A percentile compares a stretch with the other conserved stretches of the same genome.
phyloP scores from a whole-genome alignment of 2,888 invertebrate species.

The Brachyopa scutellaris region DNA sequence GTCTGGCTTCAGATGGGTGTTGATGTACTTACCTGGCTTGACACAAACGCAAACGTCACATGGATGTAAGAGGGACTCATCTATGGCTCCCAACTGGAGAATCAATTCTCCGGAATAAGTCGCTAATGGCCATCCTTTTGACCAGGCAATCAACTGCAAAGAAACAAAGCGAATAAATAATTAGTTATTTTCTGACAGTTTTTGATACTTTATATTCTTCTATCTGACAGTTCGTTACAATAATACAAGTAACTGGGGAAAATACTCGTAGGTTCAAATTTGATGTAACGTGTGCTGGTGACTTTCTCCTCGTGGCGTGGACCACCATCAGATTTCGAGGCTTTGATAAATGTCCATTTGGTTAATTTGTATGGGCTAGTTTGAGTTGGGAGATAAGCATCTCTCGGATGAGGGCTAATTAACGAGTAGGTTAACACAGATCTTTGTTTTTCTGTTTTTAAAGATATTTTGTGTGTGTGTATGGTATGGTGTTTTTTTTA shows the following conservation, averaged over 20 bases:
- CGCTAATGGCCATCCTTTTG: constrained; percentile 87
- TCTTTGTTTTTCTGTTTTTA: constrained; percentile 4
- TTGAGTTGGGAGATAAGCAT: constrained; percentile 31
- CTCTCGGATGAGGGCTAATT: constrained; percentile 46
- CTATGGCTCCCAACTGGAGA: constrained; percentile 85
- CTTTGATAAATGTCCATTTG: constrained; percentile 48
- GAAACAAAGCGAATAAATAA: constrained; percentile 47
- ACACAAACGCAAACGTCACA: constrained; percentile 87
- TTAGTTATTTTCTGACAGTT: too few species aligned
- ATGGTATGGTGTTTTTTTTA: constrained; percentile 35
- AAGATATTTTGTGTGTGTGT: too few species aligned
- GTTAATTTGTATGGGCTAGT: constrained; percentile 42
- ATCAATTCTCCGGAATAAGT: constrained; percentile 85
- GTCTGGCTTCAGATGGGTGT: too few species aligned
- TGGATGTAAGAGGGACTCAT: constrained; percentile 84
- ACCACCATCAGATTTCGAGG: constrained; percentile 38
- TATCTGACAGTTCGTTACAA: too few species aligned
- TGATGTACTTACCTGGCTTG: constrained; percentile 78
- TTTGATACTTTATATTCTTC: too few species aligned
- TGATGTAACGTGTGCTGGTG: neutral
- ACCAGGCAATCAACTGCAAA: constrained; percentile 84
- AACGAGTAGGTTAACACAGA: constrained; percentile 36
- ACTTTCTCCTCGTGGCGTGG: constrained; percentile 40
- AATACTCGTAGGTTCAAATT: too few species aligned
- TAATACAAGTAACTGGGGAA: too few species aligned